Evolutionary conservation across 92 coral and sea anemone genomes (phyloP).

Genomic region (Blastomussa wellsi): DNA sequence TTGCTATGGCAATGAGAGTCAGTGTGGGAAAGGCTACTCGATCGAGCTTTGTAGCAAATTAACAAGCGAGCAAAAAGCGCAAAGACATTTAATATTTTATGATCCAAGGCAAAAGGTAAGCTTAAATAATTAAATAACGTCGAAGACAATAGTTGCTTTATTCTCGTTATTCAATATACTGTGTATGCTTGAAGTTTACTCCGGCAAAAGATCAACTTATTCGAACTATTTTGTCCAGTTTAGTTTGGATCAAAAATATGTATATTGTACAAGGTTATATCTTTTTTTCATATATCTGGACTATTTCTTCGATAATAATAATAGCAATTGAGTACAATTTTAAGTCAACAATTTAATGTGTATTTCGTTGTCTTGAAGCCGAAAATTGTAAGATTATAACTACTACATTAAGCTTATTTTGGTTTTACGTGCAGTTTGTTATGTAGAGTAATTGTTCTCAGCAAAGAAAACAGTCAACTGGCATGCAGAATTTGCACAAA

Average conservation of each 20-base stretch:
- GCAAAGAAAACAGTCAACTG: background rate
- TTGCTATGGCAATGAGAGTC: slow-evolving; percentile 29
- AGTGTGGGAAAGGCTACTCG: slow-evolving; percentile 13
- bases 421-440: background rate
- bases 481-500: background rate
- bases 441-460: background rate
- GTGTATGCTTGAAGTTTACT: background rate
- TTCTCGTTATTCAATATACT: background rate
- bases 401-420: too few species aligned
- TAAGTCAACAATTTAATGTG: background rate
- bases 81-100: slow-evolving; percentile 34
- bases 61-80: background rate
- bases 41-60: background rate
- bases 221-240: background rate
- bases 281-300: background rate
- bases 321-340: background rate
- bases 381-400: background rate
- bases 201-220: slow-evolving; percentile 7
- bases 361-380: background rate
- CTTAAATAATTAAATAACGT: background rate
- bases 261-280: background rate
- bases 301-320: background rate
- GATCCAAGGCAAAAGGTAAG: slow-evolving; percentile 16
- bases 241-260: background rate
- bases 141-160: background rate